phyloP scores from a whole-genome alignment of 2,888 invertebrate species.

The Tenthredo amoena region DNA sequence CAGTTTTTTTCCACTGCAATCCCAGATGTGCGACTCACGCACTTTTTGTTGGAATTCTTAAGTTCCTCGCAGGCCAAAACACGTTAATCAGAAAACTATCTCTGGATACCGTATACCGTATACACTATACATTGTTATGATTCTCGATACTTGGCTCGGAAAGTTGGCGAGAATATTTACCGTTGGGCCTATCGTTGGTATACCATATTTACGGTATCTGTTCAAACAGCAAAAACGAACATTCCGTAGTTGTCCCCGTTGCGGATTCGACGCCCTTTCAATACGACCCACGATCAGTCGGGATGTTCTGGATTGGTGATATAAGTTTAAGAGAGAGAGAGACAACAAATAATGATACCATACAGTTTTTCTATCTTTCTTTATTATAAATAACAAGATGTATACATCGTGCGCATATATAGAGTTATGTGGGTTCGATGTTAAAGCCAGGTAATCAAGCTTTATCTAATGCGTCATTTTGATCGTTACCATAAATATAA shows the following conservation, averaged over 20 bases:
- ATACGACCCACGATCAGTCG: not conserved
- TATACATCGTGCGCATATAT: slow-evolving; percentile 74
- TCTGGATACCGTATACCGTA: not conserved
- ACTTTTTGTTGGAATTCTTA: not conserved
- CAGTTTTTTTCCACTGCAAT: not conserved
- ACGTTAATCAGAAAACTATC: not conserved
- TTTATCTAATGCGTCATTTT: slow-evolving; percentile 65
- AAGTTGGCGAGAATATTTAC: not conserved
- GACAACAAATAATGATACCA: too few relatives aligned
- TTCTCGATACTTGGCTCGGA: not conserved
- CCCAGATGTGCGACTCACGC: slow-evolving; percentile 6
- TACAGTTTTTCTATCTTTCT: slow-evolving; percentile 63
- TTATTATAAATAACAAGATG: slow-evolving; percentile 77
- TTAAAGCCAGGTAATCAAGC: slow-evolving; percentile 67
- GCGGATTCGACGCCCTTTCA: not conserved
- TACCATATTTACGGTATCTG: not conserved
- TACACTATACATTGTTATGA: not conserved
- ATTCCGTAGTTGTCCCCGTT: not conserved
- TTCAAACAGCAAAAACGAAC: not conserved
- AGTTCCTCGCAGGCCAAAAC: not conserved
- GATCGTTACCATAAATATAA: slow-evolving; percentile 20
- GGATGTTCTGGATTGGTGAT: not conserved
- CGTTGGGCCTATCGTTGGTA: not conserved
- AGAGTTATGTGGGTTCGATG: slow-evolving; percentile 63
- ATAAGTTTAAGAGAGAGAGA: not conserved